Percentiles rank a stretch among this genome's conserved stretches.
These are phyloP conservation scores for Hydrozoanthus gracilis DNA, from an alignment of 92 coral and sea anemone species.

Conservation along the genomic window DNA sequence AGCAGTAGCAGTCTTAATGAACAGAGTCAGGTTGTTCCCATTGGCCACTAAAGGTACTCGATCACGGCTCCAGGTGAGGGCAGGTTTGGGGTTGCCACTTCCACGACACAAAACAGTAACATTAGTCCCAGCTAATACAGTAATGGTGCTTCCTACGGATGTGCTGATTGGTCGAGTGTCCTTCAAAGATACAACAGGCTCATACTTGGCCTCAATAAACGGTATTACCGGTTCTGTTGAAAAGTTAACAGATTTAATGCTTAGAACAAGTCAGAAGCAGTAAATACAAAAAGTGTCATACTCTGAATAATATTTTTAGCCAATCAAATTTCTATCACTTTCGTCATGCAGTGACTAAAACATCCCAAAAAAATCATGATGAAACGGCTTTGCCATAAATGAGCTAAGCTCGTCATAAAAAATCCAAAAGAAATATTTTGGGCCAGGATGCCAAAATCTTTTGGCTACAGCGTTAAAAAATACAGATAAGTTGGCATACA, in stretches of 20 bases:
- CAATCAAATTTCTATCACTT: no score
- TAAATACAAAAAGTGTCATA: neutral
- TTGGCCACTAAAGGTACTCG: constrained; percentile 30
- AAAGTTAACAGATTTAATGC: no score
- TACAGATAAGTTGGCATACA: no score
- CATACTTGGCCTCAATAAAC: constrained; percentile 40
- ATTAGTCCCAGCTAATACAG: constrained; percentile 43
- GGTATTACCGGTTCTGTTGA: constrained; percentile 39
- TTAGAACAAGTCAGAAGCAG: neutral
- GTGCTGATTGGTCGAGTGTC: constrained; percentile 27
- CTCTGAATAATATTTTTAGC: no score
- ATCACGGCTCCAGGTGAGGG: constrained; percentile 58
- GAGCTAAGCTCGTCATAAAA: no score
- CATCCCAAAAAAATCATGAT: no score
- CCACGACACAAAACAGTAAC: constrained; percentile 54
- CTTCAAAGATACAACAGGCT: constrained; percentile 18
- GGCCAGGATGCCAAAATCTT: no score
- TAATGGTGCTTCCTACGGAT: constrained; percentile 32
- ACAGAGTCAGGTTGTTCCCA: constrained; percentile 29
- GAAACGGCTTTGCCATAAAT: no score
- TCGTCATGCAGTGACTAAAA: no score
- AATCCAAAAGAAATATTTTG: no score
- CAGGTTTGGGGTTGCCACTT: constrained; percentile 45
- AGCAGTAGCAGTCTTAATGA: constrained; percentile 35
- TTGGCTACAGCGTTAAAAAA: no score